phyloP scores from a whole-genome alignment of 2,797 vertebrate genomes.

The Thamnophis elegans region DNA sequence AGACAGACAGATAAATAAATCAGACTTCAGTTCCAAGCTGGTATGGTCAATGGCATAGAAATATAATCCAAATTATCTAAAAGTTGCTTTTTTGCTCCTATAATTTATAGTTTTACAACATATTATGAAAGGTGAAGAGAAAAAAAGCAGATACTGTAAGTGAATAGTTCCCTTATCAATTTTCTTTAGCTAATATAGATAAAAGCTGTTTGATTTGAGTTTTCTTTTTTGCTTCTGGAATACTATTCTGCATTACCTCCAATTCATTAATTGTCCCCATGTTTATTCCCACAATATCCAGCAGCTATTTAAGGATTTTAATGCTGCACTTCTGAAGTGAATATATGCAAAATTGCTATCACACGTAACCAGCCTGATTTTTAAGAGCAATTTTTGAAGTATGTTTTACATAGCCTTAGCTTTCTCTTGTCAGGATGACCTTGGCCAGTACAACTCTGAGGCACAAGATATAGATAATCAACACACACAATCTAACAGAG shows the following conservation, averaged over 20 bases:
- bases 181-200: neutral
- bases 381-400: slow-evolving; percentile 4
- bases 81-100: neutral
- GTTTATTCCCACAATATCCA: neutral
- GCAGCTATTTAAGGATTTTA: neutral
- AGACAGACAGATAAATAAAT: too few relatives aligned
- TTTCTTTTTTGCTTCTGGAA: neutral
- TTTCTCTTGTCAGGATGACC: slow-evolving; percentile 11
- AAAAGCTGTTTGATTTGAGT: neutral
- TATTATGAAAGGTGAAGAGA: neutral
- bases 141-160: neutral
- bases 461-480: slow-evolving; percentile 16
- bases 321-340: neutral
- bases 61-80: neutral
- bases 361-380: neutral
- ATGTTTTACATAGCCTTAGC: neutral
- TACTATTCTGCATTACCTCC: neutral
- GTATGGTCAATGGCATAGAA: neutral
- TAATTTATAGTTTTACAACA: neutral
- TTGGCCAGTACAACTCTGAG: slow-evolving; percentile 4
- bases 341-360: neutral
- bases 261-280: neutral
- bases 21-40: neutral
- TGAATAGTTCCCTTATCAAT: neutral
- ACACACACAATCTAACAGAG: slow-evolving; percentile 3